phyloP scores from a whole-genome alignment of 2,888 invertebrate species.

The Dasysyrphus albostriatus region DNA sequence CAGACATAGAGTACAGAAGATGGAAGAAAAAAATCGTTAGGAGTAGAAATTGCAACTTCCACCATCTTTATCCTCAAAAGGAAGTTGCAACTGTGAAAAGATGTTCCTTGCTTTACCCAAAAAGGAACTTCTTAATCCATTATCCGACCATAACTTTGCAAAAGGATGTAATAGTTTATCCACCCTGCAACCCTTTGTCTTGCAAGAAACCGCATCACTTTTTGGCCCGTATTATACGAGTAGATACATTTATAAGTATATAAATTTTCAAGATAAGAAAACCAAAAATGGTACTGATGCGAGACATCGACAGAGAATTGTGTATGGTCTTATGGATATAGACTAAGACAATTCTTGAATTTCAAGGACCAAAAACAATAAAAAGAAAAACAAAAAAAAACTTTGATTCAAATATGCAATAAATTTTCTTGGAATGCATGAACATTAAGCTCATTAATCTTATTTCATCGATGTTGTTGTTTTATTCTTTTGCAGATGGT shows the following conservation, averaged over 20 bases:
- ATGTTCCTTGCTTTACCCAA: slow-evolving; percentile 3
- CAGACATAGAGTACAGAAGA: background rate
- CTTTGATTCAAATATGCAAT: slow-evolving; percentile 58
- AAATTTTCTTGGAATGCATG: slow-evolving; percentile 45
- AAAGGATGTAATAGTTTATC: slow-evolving; percentile 57
- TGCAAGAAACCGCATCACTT: slow-evolving; percentile 22
- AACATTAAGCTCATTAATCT: slow-evolving; percentile 65
- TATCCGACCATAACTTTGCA: slow-evolving; percentile 61
- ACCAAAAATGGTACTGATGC: slow-evolving; percentile 3
- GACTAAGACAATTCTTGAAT: slow-evolving; percentile 5
- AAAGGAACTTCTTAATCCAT: slow-evolving; percentile 66
- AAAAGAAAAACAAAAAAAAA: background rate
- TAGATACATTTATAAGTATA: too few species aligned
- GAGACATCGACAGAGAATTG: slow-evolving; percentile 38
- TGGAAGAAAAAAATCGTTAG: background rate
- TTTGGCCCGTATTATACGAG: slow-evolving; percentile 3
- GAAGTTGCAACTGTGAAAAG: slow-evolving; percentile 48
- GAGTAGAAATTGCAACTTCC: slow-evolving; percentile 33
- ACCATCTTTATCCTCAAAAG: slow-evolving; percentile 36
- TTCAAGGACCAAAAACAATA: slow-evolving; percentile 15
- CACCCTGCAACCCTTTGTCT: background rate
- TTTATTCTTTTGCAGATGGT: background rate
- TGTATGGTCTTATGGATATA: slow-evolving; percentile 20
- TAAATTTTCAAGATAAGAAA: slow-evolving; percentile 28
- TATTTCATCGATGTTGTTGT: slow-evolving; percentile 56